These are phyloP conservation scores for Pachyrhynchus sulphureomaculatus DNA, from an alignment of 1,140 invertebrate species.

Conservation along the genomic window DNA sequence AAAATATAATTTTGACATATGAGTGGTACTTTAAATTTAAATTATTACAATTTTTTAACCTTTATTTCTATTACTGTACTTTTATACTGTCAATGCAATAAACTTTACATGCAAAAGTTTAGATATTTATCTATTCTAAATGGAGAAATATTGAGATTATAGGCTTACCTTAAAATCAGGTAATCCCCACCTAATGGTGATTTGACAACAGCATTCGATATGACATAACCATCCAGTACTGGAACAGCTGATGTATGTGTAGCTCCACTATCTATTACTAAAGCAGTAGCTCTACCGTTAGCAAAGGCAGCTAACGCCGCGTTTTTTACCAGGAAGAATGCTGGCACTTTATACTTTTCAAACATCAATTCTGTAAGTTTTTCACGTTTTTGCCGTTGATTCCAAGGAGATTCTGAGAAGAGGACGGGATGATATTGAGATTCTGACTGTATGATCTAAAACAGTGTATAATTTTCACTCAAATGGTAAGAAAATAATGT, in stretches of 20 bases:
- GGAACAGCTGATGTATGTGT: slow-evolving; percentile 94
- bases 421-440: slow-evolving; percentile 88
- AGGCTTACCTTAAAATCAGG: slow-evolving; percentile 30
- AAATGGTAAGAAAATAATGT: neutral
- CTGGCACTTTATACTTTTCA: slow-evolving; percentile 94
- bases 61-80: no score
- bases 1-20: no score
- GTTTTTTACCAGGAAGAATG: slow-evolving; percentile 94
- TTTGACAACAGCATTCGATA: slow-evolving; percentile 87
- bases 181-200: slow-evolving; percentile 75
- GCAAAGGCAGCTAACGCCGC: slow-evolving; percentile 93
- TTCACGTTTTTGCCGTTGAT: slow-evolving; percentile 81
- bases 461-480: slow-evolving; percentile 5
- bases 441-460: slow-evolving; percentile 75
- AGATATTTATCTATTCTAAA: no score
- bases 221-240: slow-evolving; percentile 86
- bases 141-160: no score
- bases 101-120: no score
- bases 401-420: slow-evolving; percentile 95
- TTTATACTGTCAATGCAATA: no score
- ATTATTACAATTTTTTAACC: no score
- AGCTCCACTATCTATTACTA: slow-evolving; percentile 91
- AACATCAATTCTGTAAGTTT: slow-evolving; percentile 92
- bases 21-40: no score
- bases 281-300: slow-evolving; percentile 86